Conservation (phyloP, 2,113 vertebrate species). For the Chaetops frenatus region DNA sequence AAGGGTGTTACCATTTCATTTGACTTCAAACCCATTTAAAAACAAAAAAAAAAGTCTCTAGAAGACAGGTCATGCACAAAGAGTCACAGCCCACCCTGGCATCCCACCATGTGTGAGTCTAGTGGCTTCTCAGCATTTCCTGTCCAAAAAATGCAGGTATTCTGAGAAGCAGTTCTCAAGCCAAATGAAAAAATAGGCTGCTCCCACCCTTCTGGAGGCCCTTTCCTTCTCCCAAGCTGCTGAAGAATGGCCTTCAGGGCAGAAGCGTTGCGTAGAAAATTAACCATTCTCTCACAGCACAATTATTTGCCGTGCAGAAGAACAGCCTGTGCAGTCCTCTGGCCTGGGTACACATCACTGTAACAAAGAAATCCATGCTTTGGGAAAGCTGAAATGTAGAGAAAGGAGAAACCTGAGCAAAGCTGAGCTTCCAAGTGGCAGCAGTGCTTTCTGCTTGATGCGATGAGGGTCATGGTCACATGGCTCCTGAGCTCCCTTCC, state of each 20-base stretch:
- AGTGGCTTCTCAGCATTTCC: not conserved
- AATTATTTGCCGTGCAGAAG: not conserved
- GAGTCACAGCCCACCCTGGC: fast-evolving
- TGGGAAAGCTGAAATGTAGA: not conserved
- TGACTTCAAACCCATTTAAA: not conserved
- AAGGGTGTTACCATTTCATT: not conserved
- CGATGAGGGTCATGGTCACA: too few relatives aligned
- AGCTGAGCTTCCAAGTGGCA: not conserved
- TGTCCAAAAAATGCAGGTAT: not conserved
- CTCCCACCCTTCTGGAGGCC: not conserved
- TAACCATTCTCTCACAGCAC: not conserved
- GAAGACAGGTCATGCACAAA: not conserved
- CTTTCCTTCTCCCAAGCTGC: not conserved
- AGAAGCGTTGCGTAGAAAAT: fast-evolving
- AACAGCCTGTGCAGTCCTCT: too few relatives aligned
- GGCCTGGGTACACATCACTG: not conserved
- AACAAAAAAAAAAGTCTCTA: not conserved
- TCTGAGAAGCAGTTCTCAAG: not conserved
- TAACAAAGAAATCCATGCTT: not conserved
- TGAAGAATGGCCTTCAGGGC: not conserved
- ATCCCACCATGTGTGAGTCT: fast-evolving
- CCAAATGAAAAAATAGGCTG: not conserved
- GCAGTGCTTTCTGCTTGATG: not conserved
- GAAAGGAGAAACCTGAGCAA: not conserved
- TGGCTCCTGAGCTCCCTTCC: fast-evolving